Evolutionary conservation across 2,113 vertebrate genomes (phyloP).

Genomic region (Turdus rufiventris): DNA sequence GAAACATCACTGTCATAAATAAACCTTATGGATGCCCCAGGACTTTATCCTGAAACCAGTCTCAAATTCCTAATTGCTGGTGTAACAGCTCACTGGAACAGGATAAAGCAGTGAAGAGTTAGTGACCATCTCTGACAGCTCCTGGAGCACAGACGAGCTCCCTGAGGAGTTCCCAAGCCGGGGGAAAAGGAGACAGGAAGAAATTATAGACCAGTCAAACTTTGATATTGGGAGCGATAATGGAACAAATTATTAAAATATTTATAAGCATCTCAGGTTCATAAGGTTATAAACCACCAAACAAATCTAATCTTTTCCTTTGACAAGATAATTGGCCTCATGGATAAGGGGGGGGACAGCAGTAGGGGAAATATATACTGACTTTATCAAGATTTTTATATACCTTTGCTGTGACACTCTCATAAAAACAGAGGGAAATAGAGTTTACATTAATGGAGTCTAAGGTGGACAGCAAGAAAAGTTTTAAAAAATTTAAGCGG

Average conservation of each 20-base stretch:
- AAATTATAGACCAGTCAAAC: slow-evolving; percentile 60
- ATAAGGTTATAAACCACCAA: slow-evolving; percentile 63
- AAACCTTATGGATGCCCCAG: neutral
- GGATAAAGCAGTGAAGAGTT: neutral
- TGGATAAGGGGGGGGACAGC: neutral
- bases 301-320: slow-evolving; percentile 57
- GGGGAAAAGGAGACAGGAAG: slow-evolving; percentile 40
- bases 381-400: slow-evolving; percentile 42
- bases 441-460: neutral
- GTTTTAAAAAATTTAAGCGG: neutral
- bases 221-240: slow-evolving; percentile 65
- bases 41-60: neutral
- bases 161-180: slow-evolving; percentile 5
- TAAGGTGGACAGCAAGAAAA: neutral
- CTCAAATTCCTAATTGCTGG: neutral
- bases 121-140: slow-evolving; percentile 46
- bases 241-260: slow-evolving; percentile 68
- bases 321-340: slow-evolving; percentile 64
- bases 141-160: neutral
- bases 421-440: neutral
- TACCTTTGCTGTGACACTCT: neutral
- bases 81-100: neutral
- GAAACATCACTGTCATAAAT: neutral
- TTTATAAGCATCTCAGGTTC: slow-evolving; percentile 63
- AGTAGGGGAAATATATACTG: neutral